Conservation (phyloP, 2,797 vertebrate species). For the Gymnoscopelus microlampas region DNA sequence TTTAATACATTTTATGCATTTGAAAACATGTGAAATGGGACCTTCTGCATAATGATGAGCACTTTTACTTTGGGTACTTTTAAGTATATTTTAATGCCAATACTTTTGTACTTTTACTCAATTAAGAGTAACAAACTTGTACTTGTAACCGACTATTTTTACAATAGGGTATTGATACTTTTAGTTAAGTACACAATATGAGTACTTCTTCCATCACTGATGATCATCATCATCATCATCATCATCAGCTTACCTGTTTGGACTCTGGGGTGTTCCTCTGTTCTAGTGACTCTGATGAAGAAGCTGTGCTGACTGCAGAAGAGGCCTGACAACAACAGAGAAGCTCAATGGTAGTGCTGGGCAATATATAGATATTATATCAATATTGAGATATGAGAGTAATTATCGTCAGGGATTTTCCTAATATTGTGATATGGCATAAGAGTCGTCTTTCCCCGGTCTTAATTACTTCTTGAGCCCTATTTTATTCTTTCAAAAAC, state of each 20-base stretch:
- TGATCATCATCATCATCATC: neutral
- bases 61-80: too few relatives aligned
- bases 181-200: too few relatives aligned
- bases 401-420: neutral
- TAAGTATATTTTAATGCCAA: too few relatives aligned
- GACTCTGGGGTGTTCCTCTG: conserved; percentile 20
- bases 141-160: too few relatives aligned
- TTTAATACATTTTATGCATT: too few relatives aligned
- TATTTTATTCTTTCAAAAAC: neutral
- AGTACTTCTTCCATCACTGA: too few relatives aligned
- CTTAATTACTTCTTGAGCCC: neutral
- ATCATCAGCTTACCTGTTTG: conserved; percentile 44
- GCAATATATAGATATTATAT: neutral
- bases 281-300: conserved; percentile 44
- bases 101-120: too few relatives aligned
- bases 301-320: conserved; percentile 13
- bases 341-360: neutral
- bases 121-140: too few relatives aligned
- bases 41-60: too few relatives aligned
- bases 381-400: neutral
- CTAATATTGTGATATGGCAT: neutral
- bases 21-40: too few relatives aligned
- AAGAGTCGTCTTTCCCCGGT: neutral
- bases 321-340: conserved; percentile 13
- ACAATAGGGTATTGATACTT: too few relatives aligned